Evolutionary conservation across 2,797 vertebrate species (phyloP).

Genomic region (Lepus oiostolus): DNA sequence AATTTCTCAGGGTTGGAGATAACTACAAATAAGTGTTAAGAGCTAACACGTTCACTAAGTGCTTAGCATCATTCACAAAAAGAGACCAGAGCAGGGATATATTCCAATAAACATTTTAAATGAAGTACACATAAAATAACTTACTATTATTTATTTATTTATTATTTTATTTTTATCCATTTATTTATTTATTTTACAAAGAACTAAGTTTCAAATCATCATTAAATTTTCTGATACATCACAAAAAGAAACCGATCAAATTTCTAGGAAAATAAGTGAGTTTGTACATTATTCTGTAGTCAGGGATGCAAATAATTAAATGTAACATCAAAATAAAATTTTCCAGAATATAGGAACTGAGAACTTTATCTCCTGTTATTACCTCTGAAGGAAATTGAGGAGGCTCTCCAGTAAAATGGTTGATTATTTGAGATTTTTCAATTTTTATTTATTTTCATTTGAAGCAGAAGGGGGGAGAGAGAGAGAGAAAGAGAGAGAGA

Average conservation of each 20-base stretch:
- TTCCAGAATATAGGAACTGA: background rate
- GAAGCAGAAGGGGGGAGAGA: too few relatives aligned
- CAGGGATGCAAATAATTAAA: background rate
- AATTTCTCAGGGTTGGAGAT: background rate
- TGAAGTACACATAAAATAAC: background rate
- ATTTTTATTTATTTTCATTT: too few relatives aligned
- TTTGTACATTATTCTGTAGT: background rate
- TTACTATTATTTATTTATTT: too few relatives aligned
- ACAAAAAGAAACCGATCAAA: background rate
- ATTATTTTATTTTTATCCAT: too few relatives aligned
- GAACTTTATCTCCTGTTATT: background rate
- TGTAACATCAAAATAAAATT: background rate
- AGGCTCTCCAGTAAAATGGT: background rate
- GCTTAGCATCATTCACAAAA: background rate
- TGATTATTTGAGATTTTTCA: background rate
- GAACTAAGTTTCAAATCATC: background rate
- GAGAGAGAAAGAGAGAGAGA: too few relatives aligned
- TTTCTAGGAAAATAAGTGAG: background rate
- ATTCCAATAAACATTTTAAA: background rate
- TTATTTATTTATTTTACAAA: background rate
- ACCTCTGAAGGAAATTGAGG: slow-evolving; percentile 1
- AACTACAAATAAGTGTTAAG: background rate
- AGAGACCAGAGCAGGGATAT: background rate
- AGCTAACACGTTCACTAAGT: background rate
- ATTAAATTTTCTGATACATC: background rate